Evolutionary conservation across 1,140 invertebrate genomes (phyloP).

Genomic region (Heliconius melpomene): DNA sequence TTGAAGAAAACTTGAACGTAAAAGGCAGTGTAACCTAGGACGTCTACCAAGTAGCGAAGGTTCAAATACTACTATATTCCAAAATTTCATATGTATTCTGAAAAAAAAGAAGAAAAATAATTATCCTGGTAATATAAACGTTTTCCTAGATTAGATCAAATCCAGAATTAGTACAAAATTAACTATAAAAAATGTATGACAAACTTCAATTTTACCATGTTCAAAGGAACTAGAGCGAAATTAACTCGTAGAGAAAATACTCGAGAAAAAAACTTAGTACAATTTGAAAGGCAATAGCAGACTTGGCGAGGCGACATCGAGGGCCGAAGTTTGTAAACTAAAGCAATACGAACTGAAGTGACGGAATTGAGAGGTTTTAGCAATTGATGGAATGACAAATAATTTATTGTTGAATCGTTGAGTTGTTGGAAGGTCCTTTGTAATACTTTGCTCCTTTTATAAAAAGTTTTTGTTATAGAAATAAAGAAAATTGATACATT

Average conservation of each 20-base stretch:
- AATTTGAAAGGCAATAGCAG: conserved; percentile 8
- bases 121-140: too few relatives aligned
- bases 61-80: accelerated
- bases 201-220: too few relatives aligned
- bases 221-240: neutral
- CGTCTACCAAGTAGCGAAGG: too few relatives aligned
- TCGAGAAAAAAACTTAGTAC: neutral
- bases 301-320: neutral
- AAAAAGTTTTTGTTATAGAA: too few relatives aligned
- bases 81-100: too few relatives aligned
- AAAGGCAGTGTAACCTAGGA: too few relatives aligned
- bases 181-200: too few relatives aligned
- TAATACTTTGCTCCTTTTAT: neutral
- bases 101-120: too few relatives aligned
- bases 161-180: too few relatives aligned
- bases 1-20: too few relatives aligned
- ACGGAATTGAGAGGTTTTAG: conserved; percentile 8
- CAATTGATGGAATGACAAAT: conserved; percentile 13
- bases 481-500: too few relatives aligned
- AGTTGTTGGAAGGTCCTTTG: neutral
- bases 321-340: conserved; percentile 10
- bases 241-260: neutral
- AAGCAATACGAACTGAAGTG: conserved; percentile 7
- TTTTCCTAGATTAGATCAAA: too few relatives aligned
- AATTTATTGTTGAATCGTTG: conserved; percentile 8